Conservation (phyloP, 2,797 vertebrate species). For the Zalophus californianus region DNA sequence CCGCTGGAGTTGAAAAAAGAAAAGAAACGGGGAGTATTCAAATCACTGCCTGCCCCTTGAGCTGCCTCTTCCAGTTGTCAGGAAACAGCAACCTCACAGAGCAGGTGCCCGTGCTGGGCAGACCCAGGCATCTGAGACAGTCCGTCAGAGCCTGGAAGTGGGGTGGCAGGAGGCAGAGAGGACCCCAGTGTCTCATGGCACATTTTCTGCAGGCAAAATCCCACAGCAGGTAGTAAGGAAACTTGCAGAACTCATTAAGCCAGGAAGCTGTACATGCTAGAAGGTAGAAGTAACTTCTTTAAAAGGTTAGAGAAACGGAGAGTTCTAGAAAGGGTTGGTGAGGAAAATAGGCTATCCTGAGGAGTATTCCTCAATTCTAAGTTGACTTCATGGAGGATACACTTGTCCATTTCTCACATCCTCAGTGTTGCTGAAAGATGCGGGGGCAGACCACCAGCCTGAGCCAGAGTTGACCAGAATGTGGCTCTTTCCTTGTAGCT, state of each 20-base stretch:
- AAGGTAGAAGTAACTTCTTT: background rate
- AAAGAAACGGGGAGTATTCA: background rate
- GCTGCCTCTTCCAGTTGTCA: background rate
- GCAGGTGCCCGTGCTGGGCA: accelerated
- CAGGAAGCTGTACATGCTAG: background rate
- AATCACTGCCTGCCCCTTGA: background rate
- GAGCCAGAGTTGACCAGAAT: constrained; percentile 18
- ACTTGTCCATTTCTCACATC: background rate
- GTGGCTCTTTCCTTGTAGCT: background rate
- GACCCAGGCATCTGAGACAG: background rate
- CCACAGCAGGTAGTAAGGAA: background rate
- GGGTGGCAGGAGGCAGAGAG: background rate
- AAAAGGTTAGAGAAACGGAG: background rate
- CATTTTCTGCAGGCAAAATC: background rate
- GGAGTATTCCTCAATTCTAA: background rate
- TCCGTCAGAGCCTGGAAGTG: background rate
- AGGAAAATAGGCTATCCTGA: background rate
- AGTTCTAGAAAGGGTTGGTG: background rate
- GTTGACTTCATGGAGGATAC: background rate
- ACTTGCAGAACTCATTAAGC: background rate
- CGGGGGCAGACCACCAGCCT: background rate
- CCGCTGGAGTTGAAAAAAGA: background rate
- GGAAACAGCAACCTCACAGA: background rate
- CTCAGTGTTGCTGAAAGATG: background rate
- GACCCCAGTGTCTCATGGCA: accelerated